phyloP scores from a whole-genome alignment of 2,113 vertebrate genomes.

The Thinocorus orbignyianus region DNA sequence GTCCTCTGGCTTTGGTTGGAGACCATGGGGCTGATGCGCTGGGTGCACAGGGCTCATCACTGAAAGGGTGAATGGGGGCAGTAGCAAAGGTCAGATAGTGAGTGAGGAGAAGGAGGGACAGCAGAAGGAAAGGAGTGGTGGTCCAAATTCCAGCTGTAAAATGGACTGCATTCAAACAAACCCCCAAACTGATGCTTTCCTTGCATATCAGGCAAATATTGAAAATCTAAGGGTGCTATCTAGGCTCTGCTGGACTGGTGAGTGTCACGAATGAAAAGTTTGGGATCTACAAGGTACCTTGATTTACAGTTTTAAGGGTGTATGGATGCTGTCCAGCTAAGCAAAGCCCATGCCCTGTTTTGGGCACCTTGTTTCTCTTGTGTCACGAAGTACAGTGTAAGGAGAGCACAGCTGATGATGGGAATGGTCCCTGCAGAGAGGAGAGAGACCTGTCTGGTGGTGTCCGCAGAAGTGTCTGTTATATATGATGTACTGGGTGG shows the following conservation, averaged over 20 bases:
- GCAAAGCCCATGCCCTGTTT: background rate
- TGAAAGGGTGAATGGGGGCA: background rate
- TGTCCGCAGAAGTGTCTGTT: fast-evolving
- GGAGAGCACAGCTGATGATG: background rate
- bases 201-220: background rate
- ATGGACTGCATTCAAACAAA: background rate
- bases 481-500: fast-evolving
- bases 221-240: background rate
- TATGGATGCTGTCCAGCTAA: background rate
- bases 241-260: background rate
- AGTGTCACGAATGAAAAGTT: background rate
- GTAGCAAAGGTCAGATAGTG: background rate
- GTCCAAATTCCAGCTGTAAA: background rate
- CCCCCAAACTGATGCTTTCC: background rate
- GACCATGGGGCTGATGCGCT: background rate
- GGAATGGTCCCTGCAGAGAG: background rate
- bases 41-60: background rate
- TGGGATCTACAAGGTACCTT: background rate
- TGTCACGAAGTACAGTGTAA: background rate
- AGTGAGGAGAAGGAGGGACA: background rate
- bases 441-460: background rate
- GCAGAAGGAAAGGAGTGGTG: background rate
- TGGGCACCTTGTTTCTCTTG: background rate
- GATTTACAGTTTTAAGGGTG: background rate
- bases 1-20: background rate